A percentile compares a stretch with the other conserved stretches of the same genome.
Evolutionary conservation across 2,888 invertebrate species (phyloP).

Genomic region (Mactromeris polynyma): DNA sequence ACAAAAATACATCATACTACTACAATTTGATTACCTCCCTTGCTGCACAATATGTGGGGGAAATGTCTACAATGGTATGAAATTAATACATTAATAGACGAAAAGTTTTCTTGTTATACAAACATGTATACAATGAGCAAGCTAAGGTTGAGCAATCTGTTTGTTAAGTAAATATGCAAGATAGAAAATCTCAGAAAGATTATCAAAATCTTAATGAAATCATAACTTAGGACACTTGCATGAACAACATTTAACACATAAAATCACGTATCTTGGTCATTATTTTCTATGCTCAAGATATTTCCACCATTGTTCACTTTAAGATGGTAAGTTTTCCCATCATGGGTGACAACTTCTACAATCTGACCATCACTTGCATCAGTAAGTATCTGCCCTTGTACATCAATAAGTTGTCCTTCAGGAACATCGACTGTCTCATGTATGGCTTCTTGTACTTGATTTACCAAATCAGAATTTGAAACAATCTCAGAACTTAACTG

Average conservation of each 20-base stretch:
- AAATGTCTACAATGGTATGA: no score
- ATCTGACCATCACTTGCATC: slow-evolving; percentile 26
- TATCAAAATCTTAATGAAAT: no score
- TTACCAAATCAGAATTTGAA: slow-evolving; percentile 1
- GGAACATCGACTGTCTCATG: slow-evolving; percentile 7
- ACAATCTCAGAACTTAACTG: slow-evolving; percentile 8
- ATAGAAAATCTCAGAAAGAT: no score
- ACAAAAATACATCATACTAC: no score
- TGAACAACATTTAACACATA: background rate
- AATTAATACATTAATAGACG: no score
- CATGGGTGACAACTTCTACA: slow-evolving; percentile 32
- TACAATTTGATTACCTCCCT: no score
- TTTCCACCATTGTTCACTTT: slow-evolving; percentile 14
- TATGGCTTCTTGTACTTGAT: slow-evolving; percentile 16
- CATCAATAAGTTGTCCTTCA: background rate
- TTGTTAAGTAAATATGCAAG: no score
- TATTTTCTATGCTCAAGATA: background rate
- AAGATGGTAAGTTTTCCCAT: slow-evolving; percentile 43
- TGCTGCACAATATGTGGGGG: no score
- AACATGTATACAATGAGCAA: no score
- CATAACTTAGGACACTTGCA: no score
- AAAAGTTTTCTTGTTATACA: no score
- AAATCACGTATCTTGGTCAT: background rate
- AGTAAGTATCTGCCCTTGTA: slow-evolving; percentile 38
- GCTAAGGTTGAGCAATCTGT: no score